Evolutionary conservation across 2,888 invertebrate species (phyloP).

Genomic region (Spisula solida): DNA sequence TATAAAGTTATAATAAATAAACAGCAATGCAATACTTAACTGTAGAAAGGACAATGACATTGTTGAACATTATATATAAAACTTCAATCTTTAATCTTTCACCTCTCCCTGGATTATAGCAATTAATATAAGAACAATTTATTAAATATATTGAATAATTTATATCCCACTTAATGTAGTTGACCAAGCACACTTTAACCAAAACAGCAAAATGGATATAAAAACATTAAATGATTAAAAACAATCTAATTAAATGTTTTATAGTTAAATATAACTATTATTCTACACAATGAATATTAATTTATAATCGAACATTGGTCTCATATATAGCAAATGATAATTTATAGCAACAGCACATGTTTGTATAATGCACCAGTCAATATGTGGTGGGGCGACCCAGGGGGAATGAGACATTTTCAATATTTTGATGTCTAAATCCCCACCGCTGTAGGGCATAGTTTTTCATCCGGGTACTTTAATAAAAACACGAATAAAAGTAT

Average conservation of each 20-base stretch:
- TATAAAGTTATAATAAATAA: neutral
- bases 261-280: neutral
- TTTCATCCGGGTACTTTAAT: too few relatives aligned
- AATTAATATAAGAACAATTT: neutral
- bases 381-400: too few relatives aligned
- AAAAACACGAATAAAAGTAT: too few relatives aligned
- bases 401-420: too few relatives aligned
- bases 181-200: neutral
- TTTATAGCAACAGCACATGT: too few relatives aligned
- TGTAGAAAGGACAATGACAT: too few relatives aligned
- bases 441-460: too few relatives aligned
- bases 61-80: neutral
- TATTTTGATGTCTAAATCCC: too few relatives aligned
- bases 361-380: too few relatives aligned
- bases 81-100: neutral
- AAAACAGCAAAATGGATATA: neutral
- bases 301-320: neutral
- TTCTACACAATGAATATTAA: neutral
- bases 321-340: too few relatives aligned
- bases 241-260: neutral
- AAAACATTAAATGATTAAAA: neutral
- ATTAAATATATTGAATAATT: neutral
- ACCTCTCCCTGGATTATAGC: neutral
- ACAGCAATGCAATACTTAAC: too few relatives aligned
- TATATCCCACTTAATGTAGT: neutral